These are phyloP conservation scores for Andricus grossulariae DNA, from an alignment of 1,140 invertebrate species.

Conservation along the genomic window DNA sequence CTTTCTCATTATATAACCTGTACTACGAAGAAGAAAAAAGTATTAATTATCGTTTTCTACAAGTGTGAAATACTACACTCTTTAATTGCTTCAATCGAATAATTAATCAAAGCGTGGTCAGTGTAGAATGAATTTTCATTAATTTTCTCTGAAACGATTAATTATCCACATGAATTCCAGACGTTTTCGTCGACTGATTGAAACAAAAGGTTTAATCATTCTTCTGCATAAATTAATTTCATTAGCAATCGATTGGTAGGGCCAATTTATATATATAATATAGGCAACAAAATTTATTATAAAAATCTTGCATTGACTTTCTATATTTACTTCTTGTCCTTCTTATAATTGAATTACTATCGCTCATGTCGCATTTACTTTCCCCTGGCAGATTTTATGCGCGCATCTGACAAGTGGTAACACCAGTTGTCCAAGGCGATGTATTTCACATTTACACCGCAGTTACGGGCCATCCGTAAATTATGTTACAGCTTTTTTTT, in stretches of 20 bases:
- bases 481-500: too few relatives aligned
- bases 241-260: too few relatives aligned
- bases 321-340: neutral
- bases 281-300: too few relatives aligned
- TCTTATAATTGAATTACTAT: neutral
- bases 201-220: too few relatives aligned
- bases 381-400: conserved; percentile 15
- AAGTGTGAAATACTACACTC: neutral
- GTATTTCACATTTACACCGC: neutral
- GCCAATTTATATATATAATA: too few relatives aligned
- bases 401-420: neutral
- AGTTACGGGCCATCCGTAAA: too few relatives aligned
- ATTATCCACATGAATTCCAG: conserved; percentile 2
- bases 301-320: too few relatives aligned
- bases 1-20: too few relatives aligned
- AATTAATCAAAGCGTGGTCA: neutral
- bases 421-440: neutral
- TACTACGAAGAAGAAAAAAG: too few relatives aligned
- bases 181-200: neutral
- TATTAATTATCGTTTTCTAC: neutral
- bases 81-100: neutral
- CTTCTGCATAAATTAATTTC: too few relatives aligned
- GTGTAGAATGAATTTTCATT: conserved; percentile 18
- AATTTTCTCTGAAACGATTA: neutral
- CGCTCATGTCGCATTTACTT: conserved; percentile 11